A percentile compares a stretch with the other conserved stretches of the same genome.
phyloP scores from a whole-genome alignment of 2,113 vertebrate genomes.

The Rynchops niger region DNA sequence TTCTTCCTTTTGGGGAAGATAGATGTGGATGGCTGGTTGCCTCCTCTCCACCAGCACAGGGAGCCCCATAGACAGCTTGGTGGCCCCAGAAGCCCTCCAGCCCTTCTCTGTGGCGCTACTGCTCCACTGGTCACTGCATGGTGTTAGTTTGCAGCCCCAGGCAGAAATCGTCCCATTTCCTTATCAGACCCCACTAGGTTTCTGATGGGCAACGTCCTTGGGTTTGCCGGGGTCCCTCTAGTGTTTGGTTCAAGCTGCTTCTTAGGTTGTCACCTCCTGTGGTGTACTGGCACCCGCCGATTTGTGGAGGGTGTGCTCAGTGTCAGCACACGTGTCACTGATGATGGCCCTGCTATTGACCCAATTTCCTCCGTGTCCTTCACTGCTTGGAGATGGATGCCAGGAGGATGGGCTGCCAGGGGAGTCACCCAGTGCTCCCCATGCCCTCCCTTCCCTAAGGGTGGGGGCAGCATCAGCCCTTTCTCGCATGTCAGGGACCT shows the following conservation, averaged over 20 bases:
- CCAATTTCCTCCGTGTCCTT: not conserved
- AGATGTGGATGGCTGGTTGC: not conserved
- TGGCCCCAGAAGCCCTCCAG: not conserved
- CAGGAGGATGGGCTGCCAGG: not conserved
- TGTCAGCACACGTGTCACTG: accelerated
- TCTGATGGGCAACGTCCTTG: not conserved
- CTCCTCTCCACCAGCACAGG: not conserved
- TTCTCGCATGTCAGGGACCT: not conserved
- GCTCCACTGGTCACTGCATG: not conserved
- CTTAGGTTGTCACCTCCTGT: not conserved
- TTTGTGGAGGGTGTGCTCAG: not conserved
- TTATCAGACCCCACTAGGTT: not conserved
- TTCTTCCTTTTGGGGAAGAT: accelerated
- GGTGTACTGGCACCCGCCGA: not conserved
- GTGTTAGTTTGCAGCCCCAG: not conserved
- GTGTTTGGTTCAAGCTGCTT: not conserved
- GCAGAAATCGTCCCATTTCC: not conserved
- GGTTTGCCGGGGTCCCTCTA: not conserved
- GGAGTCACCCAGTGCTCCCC: accelerated
- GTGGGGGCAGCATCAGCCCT: not conserved
- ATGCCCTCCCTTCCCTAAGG: too few species aligned
- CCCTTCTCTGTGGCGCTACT: not conserved
- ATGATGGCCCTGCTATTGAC: not conserved
- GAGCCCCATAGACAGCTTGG: not conserved
- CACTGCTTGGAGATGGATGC: not conserved